Evolutionary conservation across 2,797 vertebrate genomes (phyloP).

Genomic region (Labroides dimidiatus): DNA sequence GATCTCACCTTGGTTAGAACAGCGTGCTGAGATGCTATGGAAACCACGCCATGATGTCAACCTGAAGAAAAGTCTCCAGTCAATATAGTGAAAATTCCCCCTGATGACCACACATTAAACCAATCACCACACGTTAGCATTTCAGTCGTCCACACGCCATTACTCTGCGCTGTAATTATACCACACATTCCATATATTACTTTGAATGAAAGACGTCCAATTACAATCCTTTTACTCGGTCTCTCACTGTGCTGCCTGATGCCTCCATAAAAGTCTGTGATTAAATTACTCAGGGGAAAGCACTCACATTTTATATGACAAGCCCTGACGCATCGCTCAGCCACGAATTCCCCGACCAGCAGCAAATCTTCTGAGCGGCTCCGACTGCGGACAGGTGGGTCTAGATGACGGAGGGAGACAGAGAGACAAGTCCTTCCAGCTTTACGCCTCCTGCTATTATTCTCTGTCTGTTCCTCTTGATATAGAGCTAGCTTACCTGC

Average conservation of each 20-base stretch:
- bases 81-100: constrained; percentile 57
- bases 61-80: constrained; percentile 61
- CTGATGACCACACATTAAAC: constrained; percentile 68
- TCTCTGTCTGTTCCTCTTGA: constrained; percentile 49
- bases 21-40: constrained; percentile 44
- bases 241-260: constrained; percentile 69
- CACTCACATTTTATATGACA: constrained; percentile 79
- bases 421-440: constrained; percentile 50
- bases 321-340: constrained; percentile 70
- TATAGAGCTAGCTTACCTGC: constrained; percentile 38
- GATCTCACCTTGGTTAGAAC: constrained; percentile 19
- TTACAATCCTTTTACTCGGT: constrained; percentile 77
- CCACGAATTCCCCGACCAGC: constrained; percentile 68
- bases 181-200: constrained; percentile 79
- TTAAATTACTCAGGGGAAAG: constrained; percentile 80
- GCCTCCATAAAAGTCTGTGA: constrained; percentile 77
- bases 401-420: constrained; percentile 64
- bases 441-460: constrained; percentile 37
- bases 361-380: constrained; percentile 72
- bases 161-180: constrained; percentile 74
- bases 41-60: constrained; percentile 43
- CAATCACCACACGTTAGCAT: constrained; percentile 64
- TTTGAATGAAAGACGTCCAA: constrained; percentile 80
- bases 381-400: constrained; percentile 66
- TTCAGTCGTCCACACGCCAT: constrained; percentile 63